Evolutionary conservation across 2,113 vertebrate genomes (phyloP).

Genomic region (Anguilla japonica): DNA sequence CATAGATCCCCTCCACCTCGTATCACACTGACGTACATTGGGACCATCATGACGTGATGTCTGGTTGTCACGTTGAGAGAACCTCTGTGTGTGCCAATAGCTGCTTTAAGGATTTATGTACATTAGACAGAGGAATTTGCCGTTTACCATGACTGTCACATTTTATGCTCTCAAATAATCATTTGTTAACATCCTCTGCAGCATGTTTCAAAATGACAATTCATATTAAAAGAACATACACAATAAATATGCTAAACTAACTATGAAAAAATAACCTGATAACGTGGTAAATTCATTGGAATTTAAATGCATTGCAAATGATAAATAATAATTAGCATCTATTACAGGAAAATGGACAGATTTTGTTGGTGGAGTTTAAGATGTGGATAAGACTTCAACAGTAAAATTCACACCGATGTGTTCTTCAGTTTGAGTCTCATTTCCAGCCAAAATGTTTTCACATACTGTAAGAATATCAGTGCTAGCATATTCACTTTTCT

Average conservation of each 20-base stretch:
- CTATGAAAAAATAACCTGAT: background rate
- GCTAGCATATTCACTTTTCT: background rate
- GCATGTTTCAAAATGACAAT: background rate
- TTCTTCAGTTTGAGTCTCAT: background rate
- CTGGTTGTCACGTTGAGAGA: background rate
- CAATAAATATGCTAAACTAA: background rate
- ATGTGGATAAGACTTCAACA: background rate
- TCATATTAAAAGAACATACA: background rate
- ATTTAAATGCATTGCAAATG: no score
- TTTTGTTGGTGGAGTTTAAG: background rate
- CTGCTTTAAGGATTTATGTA: background rate
- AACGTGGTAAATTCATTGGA: no score
- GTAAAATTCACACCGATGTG: background rate
- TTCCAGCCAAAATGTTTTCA: background rate
- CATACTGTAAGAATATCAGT: background rate
- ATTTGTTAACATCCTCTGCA: background rate
- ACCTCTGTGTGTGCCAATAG: background rate
- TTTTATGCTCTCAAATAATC: background rate
- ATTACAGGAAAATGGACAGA: background rate
- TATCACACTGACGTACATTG: background rate
- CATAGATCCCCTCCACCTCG: background rate
- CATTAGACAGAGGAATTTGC: background rate
- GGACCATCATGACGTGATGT: background rate
- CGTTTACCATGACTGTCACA: background rate
- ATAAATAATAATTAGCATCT: background rate